Percentiles rank a stretch among this genome's conserved stretches.
Evolutionary conservation across 2,797 vertebrate genomes (phyloP).

Genomic region (Odontamblyopus rebecca): DNA sequence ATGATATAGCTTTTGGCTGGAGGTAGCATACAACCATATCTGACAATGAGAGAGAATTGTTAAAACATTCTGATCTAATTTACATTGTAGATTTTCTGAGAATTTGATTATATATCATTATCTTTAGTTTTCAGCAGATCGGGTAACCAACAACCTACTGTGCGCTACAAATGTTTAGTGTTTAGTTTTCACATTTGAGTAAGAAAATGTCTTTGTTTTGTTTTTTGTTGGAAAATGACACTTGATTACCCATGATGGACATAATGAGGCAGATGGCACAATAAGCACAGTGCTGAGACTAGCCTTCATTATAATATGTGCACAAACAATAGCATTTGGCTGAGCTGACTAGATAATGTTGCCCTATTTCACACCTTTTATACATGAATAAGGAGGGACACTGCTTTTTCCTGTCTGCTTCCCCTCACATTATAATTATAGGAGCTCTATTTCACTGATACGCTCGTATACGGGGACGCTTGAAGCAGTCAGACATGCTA

Average conservation of each 20-base stretch:
- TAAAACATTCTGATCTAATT: too few relatives aligned
- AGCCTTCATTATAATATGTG: too few relatives aligned
- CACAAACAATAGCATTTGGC: not conserved
- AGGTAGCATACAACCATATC: too few relatives aligned
- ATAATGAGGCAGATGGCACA: not conserved
- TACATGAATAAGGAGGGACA: not conserved
- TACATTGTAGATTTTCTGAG: too few relatives aligned
- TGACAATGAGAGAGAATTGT: too few relatives aligned
- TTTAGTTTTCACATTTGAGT: too few relatives aligned
- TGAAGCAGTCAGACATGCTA: not conserved
- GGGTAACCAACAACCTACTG: too few relatives aligned
- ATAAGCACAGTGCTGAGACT: not conserved
- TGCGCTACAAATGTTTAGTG: too few relatives aligned
- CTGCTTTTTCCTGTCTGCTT: not conserved
- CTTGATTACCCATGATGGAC: constrained; percentile 1
- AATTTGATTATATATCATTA: too few relatives aligned
- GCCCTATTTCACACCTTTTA: not conserved
- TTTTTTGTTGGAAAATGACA: not conserved
- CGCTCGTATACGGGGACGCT: not conserved
- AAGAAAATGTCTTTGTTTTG: too few relatives aligned
- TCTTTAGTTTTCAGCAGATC: too few relatives aligned
- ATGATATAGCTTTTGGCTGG: too few relatives aligned
- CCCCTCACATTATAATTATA: not conserved
- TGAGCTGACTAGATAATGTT: not conserved
- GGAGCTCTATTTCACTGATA: not conserved